These are phyloP conservation scores for Belgica antarctica DNA, from an alignment of 2,888 invertebrate species.

Conservation along the genomic window DNA sequence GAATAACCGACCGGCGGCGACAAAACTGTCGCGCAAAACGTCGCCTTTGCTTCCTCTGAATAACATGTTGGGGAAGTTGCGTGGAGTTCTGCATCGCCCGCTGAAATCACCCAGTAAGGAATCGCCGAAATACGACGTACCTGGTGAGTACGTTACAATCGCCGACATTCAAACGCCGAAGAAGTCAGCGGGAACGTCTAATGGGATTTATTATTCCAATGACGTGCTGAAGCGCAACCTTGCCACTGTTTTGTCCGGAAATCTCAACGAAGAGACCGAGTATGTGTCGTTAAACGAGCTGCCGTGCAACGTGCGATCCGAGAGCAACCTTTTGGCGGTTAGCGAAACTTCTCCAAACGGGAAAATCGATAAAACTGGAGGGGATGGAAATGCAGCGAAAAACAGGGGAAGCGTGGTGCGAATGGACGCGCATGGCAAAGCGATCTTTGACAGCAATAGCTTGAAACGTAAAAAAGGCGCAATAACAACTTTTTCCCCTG, in stretches of 20 bases:
- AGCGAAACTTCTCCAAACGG: slow-evolving; percentile 21
- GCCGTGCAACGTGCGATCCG: slow-evolving; percentile 56
- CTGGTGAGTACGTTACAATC: slow-evolving; percentile 76
- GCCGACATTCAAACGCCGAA: slow-evolving; percentile 79
- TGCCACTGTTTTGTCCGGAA: slow-evolving; percentile 61
- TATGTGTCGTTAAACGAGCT: slow-evolving; percentile 80
- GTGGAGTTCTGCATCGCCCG: slow-evolving; percentile 62
- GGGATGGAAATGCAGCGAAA: slow-evolving; percentile 53
- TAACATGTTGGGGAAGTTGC: slow-evolving; percentile 70
- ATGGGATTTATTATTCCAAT: slow-evolving; percentile 63
- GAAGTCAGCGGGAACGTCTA: slow-evolving; percentile 57
- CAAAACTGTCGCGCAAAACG: slow-evolving; percentile 47
- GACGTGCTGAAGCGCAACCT: slow-evolving; percentile 66
- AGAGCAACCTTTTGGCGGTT: slow-evolving; percentile 45
- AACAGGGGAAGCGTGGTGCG: slow-evolving; percentile 73
- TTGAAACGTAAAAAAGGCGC: slow-evolving; percentile 74
- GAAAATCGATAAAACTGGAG: slow-evolving; percentile 45
- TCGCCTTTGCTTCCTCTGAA: slow-evolving; percentile 64
- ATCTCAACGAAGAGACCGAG: slow-evolving; percentile 67
- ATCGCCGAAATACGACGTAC: slow-evolving; percentile 50
- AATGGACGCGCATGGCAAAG: slow-evolving; percentile 81
- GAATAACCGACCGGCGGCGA: slow-evolving; percentile 46
- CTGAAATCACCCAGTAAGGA: slow-evolving; percentile 60
- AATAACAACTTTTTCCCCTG: slow-evolving; percentile 84
- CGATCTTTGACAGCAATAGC: slow-evolving; percentile 84